phyloP scores from a whole-genome alignment of 2,888 invertebrate genomes.

The Emmelina monodactyla region DNA sequence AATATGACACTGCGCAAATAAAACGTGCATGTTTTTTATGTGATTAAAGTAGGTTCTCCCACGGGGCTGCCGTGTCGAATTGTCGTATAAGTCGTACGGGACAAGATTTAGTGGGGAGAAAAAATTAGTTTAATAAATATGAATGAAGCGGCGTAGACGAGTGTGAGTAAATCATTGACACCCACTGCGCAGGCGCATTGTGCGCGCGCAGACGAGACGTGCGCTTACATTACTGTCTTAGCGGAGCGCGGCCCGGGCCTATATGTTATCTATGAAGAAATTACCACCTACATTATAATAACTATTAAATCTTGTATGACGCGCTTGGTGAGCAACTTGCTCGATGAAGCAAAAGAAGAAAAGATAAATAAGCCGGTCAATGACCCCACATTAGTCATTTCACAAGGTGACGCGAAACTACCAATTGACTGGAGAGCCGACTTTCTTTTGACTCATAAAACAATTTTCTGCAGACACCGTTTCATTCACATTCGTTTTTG shows the following conservation, averaged over 20 bases:
- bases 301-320: constrained; percentile 1
- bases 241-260: constrained; percentile 9
- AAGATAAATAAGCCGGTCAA: too few relatives aligned
- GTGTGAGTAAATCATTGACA: constrained; percentile 47
- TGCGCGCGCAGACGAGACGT: constrained; percentile 6
- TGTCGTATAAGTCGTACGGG: constrained; percentile 36
- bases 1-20: not conserved
- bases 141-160: constrained; percentile 40
- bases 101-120: constrained; percentile 41
- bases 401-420: too few relatives aligned
- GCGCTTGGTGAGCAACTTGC: not conserved
- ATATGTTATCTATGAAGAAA: not conserved
- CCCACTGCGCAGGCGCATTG: constrained; percentile 43
- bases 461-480: too few relatives aligned
- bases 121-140: constrained; percentile 52
- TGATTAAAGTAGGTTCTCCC: constrained; percentile 1
- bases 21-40: not conserved
- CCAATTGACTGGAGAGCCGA: too few relatives aligned
- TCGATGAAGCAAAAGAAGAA: too few relatives aligned
- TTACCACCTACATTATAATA: not conserved
- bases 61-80: constrained; percentile 19
- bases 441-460: too few relatives aligned
- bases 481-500: too few relatives aligned
- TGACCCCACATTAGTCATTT: too few relatives aligned
- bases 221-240: constrained; percentile 8